Conservation (phyloP, 92 coral and sea anemone species). For the Actinostola sp. region DNA sequence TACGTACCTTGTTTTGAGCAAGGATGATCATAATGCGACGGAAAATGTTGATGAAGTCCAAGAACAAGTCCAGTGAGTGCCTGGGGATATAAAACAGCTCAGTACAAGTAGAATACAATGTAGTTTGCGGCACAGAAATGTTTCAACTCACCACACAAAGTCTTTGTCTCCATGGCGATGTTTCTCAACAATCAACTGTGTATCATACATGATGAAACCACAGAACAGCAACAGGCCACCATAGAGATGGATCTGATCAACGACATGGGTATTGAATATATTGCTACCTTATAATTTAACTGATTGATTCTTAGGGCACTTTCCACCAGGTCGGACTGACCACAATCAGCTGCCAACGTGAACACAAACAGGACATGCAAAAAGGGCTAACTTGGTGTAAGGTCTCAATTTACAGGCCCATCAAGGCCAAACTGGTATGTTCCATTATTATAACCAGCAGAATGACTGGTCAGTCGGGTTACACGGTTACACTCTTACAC, state of each 20-base stretch:
- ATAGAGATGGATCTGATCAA: conserved; percentile 77
- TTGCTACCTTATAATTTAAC: no score
- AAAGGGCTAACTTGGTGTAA: no score
- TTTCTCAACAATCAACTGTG: conserved; percentile 97
- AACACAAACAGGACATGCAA: no score
- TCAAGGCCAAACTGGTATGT: no score
- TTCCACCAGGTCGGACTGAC: no score
- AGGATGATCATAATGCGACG: conserved; percentile 96
- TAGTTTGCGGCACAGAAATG: background rate
- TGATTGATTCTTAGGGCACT: no score
- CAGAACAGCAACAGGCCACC: conserved; percentile 94
- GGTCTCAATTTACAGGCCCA: no score
- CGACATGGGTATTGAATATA: no score
- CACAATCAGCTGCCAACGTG: no score
- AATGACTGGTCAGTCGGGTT: no score
- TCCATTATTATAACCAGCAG: no score
- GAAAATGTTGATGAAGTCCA: conserved; percentile 95
- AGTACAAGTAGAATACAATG: background rate
- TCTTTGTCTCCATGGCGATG: conserved; percentile 89
- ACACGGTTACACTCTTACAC: no score
- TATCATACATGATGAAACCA: conserved; percentile 89
- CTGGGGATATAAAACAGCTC: conserved; percentile 25
- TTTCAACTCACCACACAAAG: conserved; percentile 82
- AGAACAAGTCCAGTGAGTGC: conserved; percentile 95
- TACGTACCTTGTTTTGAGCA: conserved; percentile 89